phyloP scores from a whole-genome alignment of 2,797 vertebrate species.

The Platyrinchus mystaceus region DNA sequence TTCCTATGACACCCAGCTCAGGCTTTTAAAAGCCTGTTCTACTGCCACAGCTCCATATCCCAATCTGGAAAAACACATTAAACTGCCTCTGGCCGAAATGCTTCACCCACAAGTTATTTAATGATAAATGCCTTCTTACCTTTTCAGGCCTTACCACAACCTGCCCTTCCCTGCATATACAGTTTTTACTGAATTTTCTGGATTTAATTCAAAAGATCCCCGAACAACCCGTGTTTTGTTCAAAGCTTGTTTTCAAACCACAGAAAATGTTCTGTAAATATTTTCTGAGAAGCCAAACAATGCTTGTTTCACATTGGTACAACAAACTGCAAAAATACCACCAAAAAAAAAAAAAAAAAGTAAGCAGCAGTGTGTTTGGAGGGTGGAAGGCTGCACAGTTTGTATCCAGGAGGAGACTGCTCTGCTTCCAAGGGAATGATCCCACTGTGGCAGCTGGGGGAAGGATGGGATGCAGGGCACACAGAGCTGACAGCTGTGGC shows the following conservation, averaged over 20 bases:
- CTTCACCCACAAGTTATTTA: neutral
- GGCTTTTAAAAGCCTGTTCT: neutral
- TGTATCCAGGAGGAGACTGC: neutral
- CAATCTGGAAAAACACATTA: neutral
- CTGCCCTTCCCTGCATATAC: neutral
- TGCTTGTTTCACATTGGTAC: neutral
- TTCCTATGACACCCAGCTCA: neutral
- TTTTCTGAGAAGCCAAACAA: neutral
- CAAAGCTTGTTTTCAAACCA: neutral
- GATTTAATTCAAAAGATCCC: neutral
- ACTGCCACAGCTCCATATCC: neutral
- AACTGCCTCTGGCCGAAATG: neutral
- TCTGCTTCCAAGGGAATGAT: neutral
- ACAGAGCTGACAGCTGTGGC: neutral
- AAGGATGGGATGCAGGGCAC: neutral
- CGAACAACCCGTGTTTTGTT: neutral
- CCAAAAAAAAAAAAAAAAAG: neutral
- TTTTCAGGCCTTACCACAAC: neutral
- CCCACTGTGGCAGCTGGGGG: accelerated
- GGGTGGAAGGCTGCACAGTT: neutral
- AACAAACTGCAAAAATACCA: neutral
- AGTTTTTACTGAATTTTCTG: neutral
- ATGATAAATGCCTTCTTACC: neutral
- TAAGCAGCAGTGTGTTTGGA: neutral
- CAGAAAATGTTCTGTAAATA: neutral